Conservation (phyloP, 2,888 invertebrate genomes). For the Capitulum mitella region DNA sequence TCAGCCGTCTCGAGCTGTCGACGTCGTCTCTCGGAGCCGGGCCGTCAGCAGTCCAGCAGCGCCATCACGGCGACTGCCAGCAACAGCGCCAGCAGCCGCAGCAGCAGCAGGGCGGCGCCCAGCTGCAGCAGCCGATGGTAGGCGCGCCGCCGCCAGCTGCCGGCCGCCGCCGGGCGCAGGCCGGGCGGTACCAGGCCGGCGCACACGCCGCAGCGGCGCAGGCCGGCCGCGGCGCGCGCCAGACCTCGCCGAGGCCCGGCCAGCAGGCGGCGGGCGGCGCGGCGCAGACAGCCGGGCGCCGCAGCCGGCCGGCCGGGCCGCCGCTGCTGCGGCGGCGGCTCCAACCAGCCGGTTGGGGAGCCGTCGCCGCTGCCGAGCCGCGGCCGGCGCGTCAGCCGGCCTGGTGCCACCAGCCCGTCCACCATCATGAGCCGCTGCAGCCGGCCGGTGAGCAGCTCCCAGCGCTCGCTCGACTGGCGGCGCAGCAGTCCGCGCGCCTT, state of each 20-base stretch:
- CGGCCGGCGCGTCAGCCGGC: neutral
- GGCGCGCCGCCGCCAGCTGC: neutral
- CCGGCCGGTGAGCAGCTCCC: constrained; percentile 2
- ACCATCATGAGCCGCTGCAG: neutral
- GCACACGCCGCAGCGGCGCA: neutral
- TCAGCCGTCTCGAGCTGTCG: no score
- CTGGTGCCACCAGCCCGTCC: neutral
- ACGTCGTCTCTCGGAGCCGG: no score
- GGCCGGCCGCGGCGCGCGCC: neutral
- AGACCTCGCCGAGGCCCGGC: no score
- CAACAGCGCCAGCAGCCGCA: neutral
- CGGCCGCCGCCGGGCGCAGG: neutral
- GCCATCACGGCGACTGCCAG: neutral
- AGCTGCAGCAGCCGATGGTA: neutral
- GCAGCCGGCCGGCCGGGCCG: neutral
- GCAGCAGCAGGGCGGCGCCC: constrained; percentile 6
- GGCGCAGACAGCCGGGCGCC: neutral
- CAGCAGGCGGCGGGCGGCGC: neutral
- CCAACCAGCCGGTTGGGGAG: neutral
- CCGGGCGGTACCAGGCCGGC: neutral
- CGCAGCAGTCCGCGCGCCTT: neutral
- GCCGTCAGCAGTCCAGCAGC: neutral
- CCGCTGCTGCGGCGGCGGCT: neutral
- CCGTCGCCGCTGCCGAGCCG: neutral
- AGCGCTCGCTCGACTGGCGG: constrained; percentile 1